Percentiles rank a stretch among this genome's conserved stretches.
These are phyloP conservation scores for Poeciliopsis infans DNA, from an alignment of 2,797 vertebrate genomes.

Conservation along the genomic window DNA sequence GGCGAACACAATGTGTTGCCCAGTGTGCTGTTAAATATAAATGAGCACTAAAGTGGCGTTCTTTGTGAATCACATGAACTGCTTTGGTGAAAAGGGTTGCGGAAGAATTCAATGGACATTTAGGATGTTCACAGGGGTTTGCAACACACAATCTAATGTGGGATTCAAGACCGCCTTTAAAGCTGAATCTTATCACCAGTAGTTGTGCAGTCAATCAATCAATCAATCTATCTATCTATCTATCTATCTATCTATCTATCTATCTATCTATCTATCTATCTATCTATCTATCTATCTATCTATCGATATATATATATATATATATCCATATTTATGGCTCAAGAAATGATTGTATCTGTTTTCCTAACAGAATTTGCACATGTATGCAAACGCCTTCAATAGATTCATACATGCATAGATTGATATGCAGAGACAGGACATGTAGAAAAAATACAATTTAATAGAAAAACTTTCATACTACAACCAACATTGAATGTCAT, in stretches of 20 bases:
- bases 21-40: slow-evolving; percentile 64
- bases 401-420: neutral
- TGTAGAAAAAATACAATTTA: neutral
- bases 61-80: slow-evolving; percentile 56
- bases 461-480: neutral
- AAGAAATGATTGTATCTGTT: neutral
- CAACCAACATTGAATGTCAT: neutral
- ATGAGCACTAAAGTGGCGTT: slow-evolving; percentile 63
- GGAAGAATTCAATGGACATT: slow-evolving; percentile 23
- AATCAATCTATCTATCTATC: too few relatives aligned
- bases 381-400: neutral
- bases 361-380: neutral
- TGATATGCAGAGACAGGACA: neutral
- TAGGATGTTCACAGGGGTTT: slow-evolving; percentile 33
- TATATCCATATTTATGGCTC: neutral
- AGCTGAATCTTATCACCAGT: neutral
- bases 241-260: too few relatives aligned
- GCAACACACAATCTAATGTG: neutral
- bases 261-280: too few relatives aligned
- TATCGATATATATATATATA: neutral
- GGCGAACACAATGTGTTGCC: slow-evolving; percentile 27
- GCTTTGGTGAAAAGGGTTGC: slow-evolving; percentile 14
- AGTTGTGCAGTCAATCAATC: neutral
- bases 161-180: neutral
- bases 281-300: too few relatives aligned